Evolutionary conservation across 2,797 vertebrate species (phyloP).

Genomic region (Neomorphus geoffroyi): DNA sequence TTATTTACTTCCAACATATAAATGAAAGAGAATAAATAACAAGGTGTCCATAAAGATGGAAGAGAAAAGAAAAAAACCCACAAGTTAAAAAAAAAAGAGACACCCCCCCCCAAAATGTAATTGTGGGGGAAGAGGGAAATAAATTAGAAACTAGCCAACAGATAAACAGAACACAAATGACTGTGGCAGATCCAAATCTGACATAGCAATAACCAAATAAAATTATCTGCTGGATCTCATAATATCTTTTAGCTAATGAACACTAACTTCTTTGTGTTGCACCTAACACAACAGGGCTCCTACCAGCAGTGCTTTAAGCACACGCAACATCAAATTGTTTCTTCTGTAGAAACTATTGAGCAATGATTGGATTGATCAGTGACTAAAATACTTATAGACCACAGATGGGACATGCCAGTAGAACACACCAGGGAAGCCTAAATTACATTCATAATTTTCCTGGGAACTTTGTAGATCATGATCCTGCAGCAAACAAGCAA

Average conservation of each 20-base stretch:
- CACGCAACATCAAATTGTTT: neutral
- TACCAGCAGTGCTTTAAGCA: neutral
- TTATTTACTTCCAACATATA: neutral
- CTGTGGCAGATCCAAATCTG: neutral
- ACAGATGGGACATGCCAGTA: neutral
- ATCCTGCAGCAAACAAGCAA: neutral
- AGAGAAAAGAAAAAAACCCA: neutral
- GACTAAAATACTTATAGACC: neutral
- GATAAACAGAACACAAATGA: neutral
- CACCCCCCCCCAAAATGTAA: rapidly evolving
- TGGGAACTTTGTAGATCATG: neutral
- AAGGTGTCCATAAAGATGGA: neutral
- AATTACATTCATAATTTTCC: neutral
- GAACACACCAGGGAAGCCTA: neutral
- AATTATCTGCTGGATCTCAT: neutral
- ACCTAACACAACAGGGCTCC: neutral
- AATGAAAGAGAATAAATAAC: neutral
- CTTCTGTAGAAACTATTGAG: neutral
- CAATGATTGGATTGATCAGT: neutral
- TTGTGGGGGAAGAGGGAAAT: rapidly evolving
- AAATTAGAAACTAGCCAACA: neutral
- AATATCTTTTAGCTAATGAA: neutral
- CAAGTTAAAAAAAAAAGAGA: neutral
- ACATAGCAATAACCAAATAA: neutral
- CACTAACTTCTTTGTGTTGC: neutral